Conservation (phyloP, 2,113 vertebrate species). For the Rhinopithecus roxellana region DNA sequence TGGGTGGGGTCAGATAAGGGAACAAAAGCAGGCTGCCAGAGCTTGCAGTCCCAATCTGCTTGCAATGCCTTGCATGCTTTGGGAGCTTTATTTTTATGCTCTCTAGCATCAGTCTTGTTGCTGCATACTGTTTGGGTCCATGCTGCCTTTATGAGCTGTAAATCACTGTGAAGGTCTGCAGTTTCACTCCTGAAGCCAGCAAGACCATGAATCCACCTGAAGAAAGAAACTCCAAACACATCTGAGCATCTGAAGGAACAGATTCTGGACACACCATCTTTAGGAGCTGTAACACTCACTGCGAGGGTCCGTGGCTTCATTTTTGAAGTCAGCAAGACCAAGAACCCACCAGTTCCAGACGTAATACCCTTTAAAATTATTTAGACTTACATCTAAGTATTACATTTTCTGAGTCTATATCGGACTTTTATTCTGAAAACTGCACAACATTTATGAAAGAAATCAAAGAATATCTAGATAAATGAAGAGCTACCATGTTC, state of each 20-base stretch:
- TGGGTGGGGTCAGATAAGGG: no score
- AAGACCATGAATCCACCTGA: no score
- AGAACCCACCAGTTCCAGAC: no score
- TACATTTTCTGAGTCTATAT: background rate
- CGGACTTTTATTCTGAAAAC: background rate
- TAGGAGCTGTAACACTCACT: no score
- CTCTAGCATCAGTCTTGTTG: fast-evolving
- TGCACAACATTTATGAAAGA: background rate
- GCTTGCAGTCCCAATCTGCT: fast-evolving
- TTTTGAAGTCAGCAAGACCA: no score
- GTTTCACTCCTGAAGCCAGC: no score
- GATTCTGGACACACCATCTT: fast-evolving
- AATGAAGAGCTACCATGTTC: background rate
- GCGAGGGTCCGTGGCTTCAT: fast-evolving
- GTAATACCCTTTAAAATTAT: background rate
- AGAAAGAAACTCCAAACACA: no score
- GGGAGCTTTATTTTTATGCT: fast-evolving
- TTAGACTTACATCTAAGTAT: background rate
- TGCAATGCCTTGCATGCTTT: fast-evolving
- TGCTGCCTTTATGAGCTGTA: no score
- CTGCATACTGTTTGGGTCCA: no score
- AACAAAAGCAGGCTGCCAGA: no score
- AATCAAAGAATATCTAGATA: background rate
- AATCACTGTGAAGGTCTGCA: no score
- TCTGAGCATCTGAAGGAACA: no score